phyloP scores from a whole-genome alignment of 2,113 vertebrate species.

The Pteruthius melanotis region DNA sequence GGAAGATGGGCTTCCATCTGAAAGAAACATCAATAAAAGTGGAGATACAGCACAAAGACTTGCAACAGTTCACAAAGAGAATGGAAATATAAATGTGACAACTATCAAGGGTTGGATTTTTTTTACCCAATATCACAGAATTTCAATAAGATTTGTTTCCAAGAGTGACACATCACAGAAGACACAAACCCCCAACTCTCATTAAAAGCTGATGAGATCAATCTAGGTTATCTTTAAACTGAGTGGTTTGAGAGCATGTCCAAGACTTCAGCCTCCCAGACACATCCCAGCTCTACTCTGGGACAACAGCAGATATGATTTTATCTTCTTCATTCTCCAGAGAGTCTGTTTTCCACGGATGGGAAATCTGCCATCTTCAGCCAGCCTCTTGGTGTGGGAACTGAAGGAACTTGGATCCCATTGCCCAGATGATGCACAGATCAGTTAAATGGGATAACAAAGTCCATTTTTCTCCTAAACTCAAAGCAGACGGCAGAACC shows the following conservation, averaged over 20 bases:
- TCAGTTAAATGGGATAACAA: not conserved
- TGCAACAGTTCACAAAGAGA: not conserved
- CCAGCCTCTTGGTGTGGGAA: not conserved
- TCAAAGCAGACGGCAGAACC: not conserved
- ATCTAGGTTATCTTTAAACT: not conserved
- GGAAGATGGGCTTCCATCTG: not conserved
- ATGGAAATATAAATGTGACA: not conserved
- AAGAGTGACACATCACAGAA: not conserved
- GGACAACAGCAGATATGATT: not conserved
- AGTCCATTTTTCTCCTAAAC: not conserved
- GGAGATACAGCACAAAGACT: not conserved
- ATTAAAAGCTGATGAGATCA: not conserved
- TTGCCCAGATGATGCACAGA: not conserved
- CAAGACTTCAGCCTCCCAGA: not conserved
- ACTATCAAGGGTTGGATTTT: not conserved
- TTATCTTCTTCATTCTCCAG: not conserved
- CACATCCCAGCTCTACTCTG: not conserved
- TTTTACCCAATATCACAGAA: not conserved
- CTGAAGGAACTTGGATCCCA: not conserved
- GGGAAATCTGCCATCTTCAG: not conserved
- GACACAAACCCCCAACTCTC: not conserved
- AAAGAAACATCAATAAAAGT: not conserved
- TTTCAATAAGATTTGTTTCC: not conserved
- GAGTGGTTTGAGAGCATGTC: not conserved
- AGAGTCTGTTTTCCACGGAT: not conserved